Evolutionary conservation across 2,888 invertebrate genomes (phyloP).

Genomic region (Dynastes hyllus): DNA sequence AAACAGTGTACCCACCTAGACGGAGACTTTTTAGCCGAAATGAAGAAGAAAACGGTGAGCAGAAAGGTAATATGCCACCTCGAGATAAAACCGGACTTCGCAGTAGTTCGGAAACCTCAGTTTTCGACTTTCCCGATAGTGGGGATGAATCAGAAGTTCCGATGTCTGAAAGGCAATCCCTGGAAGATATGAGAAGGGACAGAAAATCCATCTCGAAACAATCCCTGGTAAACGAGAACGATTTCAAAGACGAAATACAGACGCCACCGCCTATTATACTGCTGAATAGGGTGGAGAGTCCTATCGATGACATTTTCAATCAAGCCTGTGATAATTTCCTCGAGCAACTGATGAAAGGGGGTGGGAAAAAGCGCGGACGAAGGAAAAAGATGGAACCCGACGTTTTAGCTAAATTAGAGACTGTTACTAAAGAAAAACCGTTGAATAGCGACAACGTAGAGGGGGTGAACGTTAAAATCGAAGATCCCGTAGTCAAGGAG

Average conservation of each 20-base stretch:
- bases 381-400: conserved; percentile 72
- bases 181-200: conserved; percentile 78
- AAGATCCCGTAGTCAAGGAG: conserved; percentile 31
- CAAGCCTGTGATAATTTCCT: conserved; percentile 86
- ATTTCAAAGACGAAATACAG: conserved; percentile 58
- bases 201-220: conserved; percentile 77
- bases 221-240: conserved; percentile 71
- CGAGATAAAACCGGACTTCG: conserved; percentile 72
- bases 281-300: conserved; percentile 50
- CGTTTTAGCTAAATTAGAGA: conserved; percentile 63
- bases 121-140: conserved; percentile 78
- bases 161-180: conserved; percentile 78
- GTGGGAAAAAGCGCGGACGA: conserved; percentile 74
- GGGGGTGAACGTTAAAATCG: conserved; percentile 33
- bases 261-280: neutral
- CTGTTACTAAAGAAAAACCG: conserved; percentile 63
- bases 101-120: conserved; percentile 78
- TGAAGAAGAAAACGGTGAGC: conserved; percentile 71
- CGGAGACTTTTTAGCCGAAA: conserved; percentile 76
- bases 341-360: conserved; percentile 80
- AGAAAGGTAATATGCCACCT: conserved; percentile 65
- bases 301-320: conserved; percentile 76
- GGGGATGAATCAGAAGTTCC: conserved; percentile 78
- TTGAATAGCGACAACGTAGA: conserved; percentile 55
- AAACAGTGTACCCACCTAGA: conserved; percentile 68